A percentile compares a stretch with the other conserved stretches of the same genome.
phyloP scores from a whole-genome alignment of 2,888 invertebrate species.

The Platerodrilus igneus region DNA sequence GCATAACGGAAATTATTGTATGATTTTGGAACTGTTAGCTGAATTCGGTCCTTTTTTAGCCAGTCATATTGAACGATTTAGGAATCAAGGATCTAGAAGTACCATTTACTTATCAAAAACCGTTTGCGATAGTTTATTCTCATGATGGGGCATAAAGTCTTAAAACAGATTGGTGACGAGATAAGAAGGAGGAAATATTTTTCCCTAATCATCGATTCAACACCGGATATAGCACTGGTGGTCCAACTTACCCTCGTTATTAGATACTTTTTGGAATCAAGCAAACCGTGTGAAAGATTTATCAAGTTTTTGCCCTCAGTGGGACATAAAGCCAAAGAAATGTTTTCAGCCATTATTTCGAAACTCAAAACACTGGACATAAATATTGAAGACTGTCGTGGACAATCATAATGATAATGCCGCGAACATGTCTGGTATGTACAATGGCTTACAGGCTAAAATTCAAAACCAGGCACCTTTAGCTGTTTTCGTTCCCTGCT shows the following conservation, averaged over 20 bases:
- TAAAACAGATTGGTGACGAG: constrained; percentile 1
- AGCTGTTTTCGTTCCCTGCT: constrained; percentile 26
- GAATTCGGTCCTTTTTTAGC: constrained; percentile 36
- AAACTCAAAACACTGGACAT: too few species aligned
- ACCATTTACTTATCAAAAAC: constrained; percentile 32
- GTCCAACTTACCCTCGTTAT: neutral
- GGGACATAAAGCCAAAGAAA: neutral
- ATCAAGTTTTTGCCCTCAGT: neutral
- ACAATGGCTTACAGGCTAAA: too few species aligned
- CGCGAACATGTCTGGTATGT: constrained; percentile 32
- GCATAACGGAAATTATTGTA: constrained; percentile 31
- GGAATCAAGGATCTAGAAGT: constrained; percentile 31
- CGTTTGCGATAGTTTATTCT: constrained; percentile 35
- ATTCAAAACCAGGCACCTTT: constrained; percentile 7
- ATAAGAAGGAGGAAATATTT: neutral
- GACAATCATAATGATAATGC: constrained; percentile 35
- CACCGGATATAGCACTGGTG: too few species aligned
- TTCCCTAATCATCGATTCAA: too few species aligned
- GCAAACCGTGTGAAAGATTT: neutral
- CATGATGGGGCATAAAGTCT: constrained; percentile 30
- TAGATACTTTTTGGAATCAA: neutral
- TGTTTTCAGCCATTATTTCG: constrained; percentile 11
- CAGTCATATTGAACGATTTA: constrained; percentile 27
- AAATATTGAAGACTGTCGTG: too few species aligned
- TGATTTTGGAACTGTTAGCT: constrained; percentile 33